Base-by-base conservation (phyloP, 2,888 invertebrate species). In the Hedya salicella region DNA sequence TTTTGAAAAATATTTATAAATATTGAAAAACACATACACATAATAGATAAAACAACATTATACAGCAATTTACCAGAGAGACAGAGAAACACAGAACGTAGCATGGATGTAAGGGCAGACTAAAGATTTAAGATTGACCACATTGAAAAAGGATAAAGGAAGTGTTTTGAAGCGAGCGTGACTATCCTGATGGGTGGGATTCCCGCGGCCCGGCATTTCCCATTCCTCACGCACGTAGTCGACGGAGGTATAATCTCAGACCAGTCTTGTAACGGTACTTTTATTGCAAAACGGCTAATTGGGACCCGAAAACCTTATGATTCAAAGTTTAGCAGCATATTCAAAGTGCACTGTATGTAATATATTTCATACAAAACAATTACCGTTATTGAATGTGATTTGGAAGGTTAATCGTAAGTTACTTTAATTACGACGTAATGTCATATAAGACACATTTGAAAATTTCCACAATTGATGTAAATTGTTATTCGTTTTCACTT, bases 301-400 rank as follows among this genome's bases (percentile, higher is more conserved):
- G 16, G 25, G 25, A 30, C 16, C 44, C 44, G 40, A 62, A 62
- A 62, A 9, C 25, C 54, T 46, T 48, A 48, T 62, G 62, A 62
- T 6, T 54, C 54, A 54, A 39, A 40, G 30, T 17, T n/a, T 17
- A 16, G 39, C 19, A 42, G 16, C 6, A 9, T 21, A 44, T 17
- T 16, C 21, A 6, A 30, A 40, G 9, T 42, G 42, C 42, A 56
- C n/a, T n/a, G n/a, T n/a, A n/a, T n/a, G 36, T 2, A 2, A 36
- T 36, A 36, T 36, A 36, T 9, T n/a, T 36, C 36, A 36, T 1
- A 36, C 11, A 11, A 36, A 36, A 36, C 11, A 36, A 0, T n/a
- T 13, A 19, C 19, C 19, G 46, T 21, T 19, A 13, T 21, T n/a
- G 13, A 48, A 21, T 48, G 21, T 1, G 3, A n/a, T 44, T 17